Base-by-base conservation (phyloP, 1,140 invertebrate genomes). In the Megalopta genalis region DNA sequence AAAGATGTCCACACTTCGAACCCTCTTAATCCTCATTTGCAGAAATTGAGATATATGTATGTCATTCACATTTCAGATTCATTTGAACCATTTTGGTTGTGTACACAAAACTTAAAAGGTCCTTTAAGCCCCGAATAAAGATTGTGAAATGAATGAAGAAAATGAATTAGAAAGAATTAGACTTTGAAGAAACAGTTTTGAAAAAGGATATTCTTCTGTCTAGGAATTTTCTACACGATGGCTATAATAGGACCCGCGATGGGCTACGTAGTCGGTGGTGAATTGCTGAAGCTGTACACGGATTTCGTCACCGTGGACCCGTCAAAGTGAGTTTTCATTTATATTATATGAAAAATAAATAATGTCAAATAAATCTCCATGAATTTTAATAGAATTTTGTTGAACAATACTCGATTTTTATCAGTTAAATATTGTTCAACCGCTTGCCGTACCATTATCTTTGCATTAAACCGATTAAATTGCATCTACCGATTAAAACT, bases 211-310 rank as follows among this genome's bases (percentile, higher is more conserved):
- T 42, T 32, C 16, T 75, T 49, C 77, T 81, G 23, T 69, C 2
- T 92, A 95, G 96, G 96, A 88, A 95, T 96, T 85, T 96, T 95
- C 88, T 97, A 97, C 88, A 95, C 96, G 18, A 96, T 96, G 94
- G 95, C 96, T 6, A 95, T 97, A 39, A 93, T 98, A 86, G 97
- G 97, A 23, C 97, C 97, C 42, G 97, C 97, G 21, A 89, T 97
- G 72, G 97, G 97, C 18, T 97, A 96, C 91, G 94, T 97, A 8
- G 86, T 97, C 4, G 97, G 96, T 3, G 96, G 96, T 0, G 95
- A 96, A 89, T 94, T 97, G 86, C 93, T 97, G 63, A 94, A 96
- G 85, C 93, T 97, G 52, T 97, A 97, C 89, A 95, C 95, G 21
- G 97, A 97, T 87, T 96, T 96, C 82, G 90, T 95, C 25, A 93